Evolutionary conservation across 37 sponge, comb jelly and placozoan species (phyloP).

Genomic region (Halichondria panicea): DNA sequence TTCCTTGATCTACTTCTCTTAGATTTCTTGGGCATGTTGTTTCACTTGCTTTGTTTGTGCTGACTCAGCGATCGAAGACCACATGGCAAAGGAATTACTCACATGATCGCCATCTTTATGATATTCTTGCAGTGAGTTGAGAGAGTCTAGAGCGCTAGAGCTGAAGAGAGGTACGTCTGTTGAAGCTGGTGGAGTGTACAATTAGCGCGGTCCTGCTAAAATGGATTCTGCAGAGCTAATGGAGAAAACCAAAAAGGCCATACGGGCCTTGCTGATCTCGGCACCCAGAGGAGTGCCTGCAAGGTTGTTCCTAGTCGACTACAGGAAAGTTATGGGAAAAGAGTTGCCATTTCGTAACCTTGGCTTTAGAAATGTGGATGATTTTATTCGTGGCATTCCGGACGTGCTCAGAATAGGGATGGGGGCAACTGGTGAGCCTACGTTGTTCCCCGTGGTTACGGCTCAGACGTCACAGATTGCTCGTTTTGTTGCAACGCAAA

Average conservation of each 20-base stretch:
- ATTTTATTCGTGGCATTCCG: constrained; percentile 32
- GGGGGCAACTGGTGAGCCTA: constrained; percentile 35
- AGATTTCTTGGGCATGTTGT: constrained; percentile 2
- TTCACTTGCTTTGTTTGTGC: too few species aligned
- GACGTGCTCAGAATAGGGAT: constrained; percentile 48
- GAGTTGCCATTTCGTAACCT: constrained; percentile 39
- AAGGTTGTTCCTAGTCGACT: constrained; percentile 27
- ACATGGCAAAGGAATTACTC: too few species aligned
- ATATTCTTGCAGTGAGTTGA: too few species aligned
- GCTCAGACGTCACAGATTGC: constrained; percentile 58
- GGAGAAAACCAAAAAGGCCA: constrained; percentile 26
- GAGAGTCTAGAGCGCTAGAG: too few species aligned
- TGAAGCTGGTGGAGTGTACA: background rate
- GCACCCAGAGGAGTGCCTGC: constrained; percentile 63
- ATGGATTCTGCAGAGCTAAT: constrained; percentile 7
- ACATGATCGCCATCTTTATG: too few species aligned
- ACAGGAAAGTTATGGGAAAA: constrained; percentile 41
- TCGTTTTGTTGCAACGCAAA: constrained; percentile 58
- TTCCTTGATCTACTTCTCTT: background rate
- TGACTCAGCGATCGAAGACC: too few species aligned
- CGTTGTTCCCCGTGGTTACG: constrained; percentile 45
- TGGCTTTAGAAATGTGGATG: constrained; percentile 43
- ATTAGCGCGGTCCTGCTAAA: too few species aligned
- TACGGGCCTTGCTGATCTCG: constrained; percentile 65
- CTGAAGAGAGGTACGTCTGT: background rate